Conservation (phyloP, 2,888 invertebrate genomes). For the Ellobium chinense region DNA sequence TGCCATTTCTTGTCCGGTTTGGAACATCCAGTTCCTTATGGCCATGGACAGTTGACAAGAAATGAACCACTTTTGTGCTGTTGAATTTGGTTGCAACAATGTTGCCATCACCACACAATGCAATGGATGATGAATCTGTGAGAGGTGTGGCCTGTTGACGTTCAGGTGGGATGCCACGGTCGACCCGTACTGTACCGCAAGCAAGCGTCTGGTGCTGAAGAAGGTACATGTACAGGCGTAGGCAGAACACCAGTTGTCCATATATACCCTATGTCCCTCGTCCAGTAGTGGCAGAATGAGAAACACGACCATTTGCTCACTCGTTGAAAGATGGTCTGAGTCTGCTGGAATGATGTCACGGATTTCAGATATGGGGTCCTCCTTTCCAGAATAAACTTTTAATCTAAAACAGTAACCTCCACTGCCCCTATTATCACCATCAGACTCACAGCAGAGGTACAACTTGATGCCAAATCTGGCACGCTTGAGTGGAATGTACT, state of each 20-base stretch:
- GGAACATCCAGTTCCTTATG: neutral
- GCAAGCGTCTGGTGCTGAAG: too few species aligned
- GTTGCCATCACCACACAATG: too few species aligned
- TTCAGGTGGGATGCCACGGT: too few species aligned
- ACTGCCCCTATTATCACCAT: too few species aligned
- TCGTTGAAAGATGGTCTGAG: neutral
- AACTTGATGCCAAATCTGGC: constrained; percentile 41
- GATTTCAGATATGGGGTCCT: constrained; percentile 15
- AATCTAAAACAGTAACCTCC: constrained; percentile 26
- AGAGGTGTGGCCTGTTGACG: too few species aligned
- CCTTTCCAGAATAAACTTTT: constrained; percentile 20
- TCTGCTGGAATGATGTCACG: constrained; percentile 2
- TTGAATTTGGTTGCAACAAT: too few species aligned
- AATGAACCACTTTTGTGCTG: too few species aligned
- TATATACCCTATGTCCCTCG: constrained; percentile 23
- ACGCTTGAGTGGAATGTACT: constrained; percentile 33
- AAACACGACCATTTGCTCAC: constrained; percentile 26
- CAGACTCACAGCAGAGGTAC: constrained; percentile 32
- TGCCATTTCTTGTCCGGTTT: too few species aligned
- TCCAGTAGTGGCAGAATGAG: constrained; percentile 24
- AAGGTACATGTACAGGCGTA: too few species aligned
- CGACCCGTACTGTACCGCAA: too few species aligned
- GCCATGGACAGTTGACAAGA: too few species aligned
- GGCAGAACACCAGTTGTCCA: constrained; percentile 42
- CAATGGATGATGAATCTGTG: too few species aligned